Evolutionary conservation across 2,113 vertebrate genomes (phyloP).

Genomic region (Steatornis caripensis): DNA sequence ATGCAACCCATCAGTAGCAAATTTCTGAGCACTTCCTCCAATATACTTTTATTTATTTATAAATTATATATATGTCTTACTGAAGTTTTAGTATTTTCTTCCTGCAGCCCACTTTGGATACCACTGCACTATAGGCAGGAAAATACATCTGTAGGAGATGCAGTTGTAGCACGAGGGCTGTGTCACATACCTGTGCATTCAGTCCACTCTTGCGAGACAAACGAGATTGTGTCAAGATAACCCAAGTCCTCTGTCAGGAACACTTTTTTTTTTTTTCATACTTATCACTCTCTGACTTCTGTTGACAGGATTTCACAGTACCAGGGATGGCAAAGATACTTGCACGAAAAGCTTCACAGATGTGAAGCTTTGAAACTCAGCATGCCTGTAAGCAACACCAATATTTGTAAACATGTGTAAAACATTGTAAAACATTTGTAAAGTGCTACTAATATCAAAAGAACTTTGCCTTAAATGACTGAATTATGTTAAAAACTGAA

Average conservation of each 20-base stretch:
- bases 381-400: not conserved
- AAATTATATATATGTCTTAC: too few relatives aligned
- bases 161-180: too few relatives aligned
- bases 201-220: not conserved
- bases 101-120: not conserved
- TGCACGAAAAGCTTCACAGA: not conserved
- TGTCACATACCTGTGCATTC: not conserved
- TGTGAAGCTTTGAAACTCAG: not conserved
- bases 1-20: not conserved
- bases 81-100: not conserved
- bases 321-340: not conserved
- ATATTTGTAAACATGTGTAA: not conserved
- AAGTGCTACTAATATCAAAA: not conserved
- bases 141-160: not conserved
- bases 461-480: not conserved
- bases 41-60: not conserved
- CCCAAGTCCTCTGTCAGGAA: not conserved
- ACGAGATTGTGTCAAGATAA: not conserved
- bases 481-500: not conserved
- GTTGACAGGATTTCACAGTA: not conserved
- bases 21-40: not conserved
- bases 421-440: not conserved
- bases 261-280: not conserved
- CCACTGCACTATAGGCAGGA: accelerated
- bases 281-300: not conserved